phyloP scores from a whole-genome alignment of 2,888 invertebrate species.

The Phyto melanocephala region DNA sequence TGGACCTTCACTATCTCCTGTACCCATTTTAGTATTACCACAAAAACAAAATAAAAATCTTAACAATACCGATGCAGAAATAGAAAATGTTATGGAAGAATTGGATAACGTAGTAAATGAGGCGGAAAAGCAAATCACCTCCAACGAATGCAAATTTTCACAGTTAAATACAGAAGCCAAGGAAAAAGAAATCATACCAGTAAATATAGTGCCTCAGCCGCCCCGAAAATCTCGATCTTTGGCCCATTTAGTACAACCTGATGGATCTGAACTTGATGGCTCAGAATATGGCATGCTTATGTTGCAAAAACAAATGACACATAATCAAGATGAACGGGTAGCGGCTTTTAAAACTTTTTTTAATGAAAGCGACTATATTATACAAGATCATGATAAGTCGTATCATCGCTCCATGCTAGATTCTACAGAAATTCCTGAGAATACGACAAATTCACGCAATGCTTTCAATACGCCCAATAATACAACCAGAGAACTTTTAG shows the following conservation, averaged over 20 bases:
- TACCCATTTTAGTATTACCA: conserved; percentile 79
- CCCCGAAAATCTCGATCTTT: conserved; percentile 87
- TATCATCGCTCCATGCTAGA: conserved; percentile 65
- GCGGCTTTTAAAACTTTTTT: conserved; percentile 75
- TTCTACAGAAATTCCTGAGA: conserved; percentile 73
- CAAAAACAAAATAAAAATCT: conserved; percentile 68
- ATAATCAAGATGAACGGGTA: conserved; percentile 68
- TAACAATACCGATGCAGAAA: conserved; percentile 85
- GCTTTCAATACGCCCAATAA: conserved; percentile 71
- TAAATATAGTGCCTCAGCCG: conserved; percentile 88
- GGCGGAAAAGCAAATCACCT: conserved; percentile 84
- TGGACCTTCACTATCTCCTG: conserved; percentile 85
- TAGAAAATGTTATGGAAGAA: conserved; percentile 93
- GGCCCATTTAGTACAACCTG: conserved; percentile 83
- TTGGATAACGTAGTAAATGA: conserved; percentile 90
- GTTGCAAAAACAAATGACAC: conserved; percentile 78
- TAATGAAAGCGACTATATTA: conserved; percentile 75
- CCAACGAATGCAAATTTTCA: conserved; percentile 55
- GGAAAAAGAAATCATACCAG: conserved; percentile 87
- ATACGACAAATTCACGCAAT: conserved; percentile 69
- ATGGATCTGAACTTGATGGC: conserved; percentile 75
- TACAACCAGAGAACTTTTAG: conserved; percentile 81
- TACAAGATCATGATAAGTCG: conserved; percentile 69
- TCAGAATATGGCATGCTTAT: conserved; percentile 78
- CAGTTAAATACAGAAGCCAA: conserved; percentile 69